Evolutionary conservation across 2,113 vertebrate genomes (phyloP), one percentile per base, ranked within the genome.

Genomic region (Pavo muticus): DNA sequence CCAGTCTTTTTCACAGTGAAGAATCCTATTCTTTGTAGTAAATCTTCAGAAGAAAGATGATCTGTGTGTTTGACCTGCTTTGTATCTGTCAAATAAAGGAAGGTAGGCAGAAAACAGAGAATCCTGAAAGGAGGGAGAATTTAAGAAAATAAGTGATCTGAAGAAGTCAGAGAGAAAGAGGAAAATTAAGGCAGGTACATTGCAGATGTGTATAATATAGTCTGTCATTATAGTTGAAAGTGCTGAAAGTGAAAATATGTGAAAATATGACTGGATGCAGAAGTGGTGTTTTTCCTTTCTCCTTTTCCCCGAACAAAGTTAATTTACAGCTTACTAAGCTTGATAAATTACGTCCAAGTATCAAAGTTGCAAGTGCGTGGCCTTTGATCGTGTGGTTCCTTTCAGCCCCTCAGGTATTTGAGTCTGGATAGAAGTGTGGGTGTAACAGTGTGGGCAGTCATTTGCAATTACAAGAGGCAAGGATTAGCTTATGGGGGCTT

Each of bases 171-270:
- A 75, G 14, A 75, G 30, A 48, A 90, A 37, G 37, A 79, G 24
- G 35, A 68, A 39, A 21, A 71, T 67, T 32, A 61, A 69, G 23
- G 15, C n/a, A 63, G 8, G 44, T 77, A 10, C 2, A 1, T 29
- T 50, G n/a, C 14, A 57, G 65, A 37, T 57, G 15, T 4, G 0
- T 60, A 16, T 52, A 6, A 17, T 45, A 85, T 0, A 2, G 1
- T 63, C 37, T 86, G 13, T 78, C 47, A 14, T 81, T 75, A 21
- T 0, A 45, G 63, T 84, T 8, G 11, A 54, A 60, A 85, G 16
- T 70, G 42, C 4, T 9, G 24, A 54, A 29, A 54, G 29, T 54
- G 24, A 54, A 54, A 56, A 56, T 45, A 23, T 52, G 54, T 80
- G 75, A 69, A 65, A 65, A 70, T 8, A 18, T 24, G n/a, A n/a